Conservation (phyloP, 2,888 invertebrate species). For the Pseudanteris insignis region DNA sequence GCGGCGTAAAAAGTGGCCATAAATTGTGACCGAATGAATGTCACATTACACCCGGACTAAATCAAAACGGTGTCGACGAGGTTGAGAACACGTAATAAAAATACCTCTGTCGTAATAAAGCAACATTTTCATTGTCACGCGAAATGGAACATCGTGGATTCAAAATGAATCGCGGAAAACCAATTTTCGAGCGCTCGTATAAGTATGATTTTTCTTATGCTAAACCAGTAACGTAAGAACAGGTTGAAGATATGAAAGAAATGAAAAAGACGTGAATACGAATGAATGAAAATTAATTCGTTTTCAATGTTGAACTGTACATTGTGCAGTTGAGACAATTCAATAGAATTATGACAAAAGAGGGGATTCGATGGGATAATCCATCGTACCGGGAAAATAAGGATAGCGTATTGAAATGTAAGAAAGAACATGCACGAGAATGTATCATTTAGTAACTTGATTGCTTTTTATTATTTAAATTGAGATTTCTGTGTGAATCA, state of each 20-base stretch:
- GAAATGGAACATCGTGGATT: constrained; percentile 11
- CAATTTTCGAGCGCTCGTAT: constrained; percentile 1
- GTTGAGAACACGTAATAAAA: constrained; percentile 17
- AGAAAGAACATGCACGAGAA: too few species aligned
- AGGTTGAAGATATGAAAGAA: neutral
- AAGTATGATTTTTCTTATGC: neutral
- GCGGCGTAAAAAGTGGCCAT: constrained; percentile 6
- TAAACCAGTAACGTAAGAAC: neutral
- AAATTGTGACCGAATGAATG: constrained; percentile 14
- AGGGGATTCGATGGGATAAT: too few species aligned
- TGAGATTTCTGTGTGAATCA: too few species aligned
- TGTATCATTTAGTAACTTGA: too few species aligned
- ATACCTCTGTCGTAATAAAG: constrained; percentile 17
- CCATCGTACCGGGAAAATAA: too few species aligned
- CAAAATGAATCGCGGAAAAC: constrained; percentile 9
- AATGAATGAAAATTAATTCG: too few species aligned
- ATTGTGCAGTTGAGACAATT: too few species aligned
- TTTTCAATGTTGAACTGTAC: too few species aligned
- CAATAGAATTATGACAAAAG: too few species aligned
- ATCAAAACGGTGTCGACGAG: constrained; percentile 9
- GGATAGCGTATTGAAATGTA: too few species aligned
- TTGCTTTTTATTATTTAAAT: too few species aligned
- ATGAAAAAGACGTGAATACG: neutral
- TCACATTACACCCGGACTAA: constrained; percentile 8
- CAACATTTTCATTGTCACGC: constrained; percentile 19